Evolutionary conservation across 1,140 invertebrate species (phyloP), one percentile per base, ranked within the genome.

Genomic region (Apis mellifera): DNA sequence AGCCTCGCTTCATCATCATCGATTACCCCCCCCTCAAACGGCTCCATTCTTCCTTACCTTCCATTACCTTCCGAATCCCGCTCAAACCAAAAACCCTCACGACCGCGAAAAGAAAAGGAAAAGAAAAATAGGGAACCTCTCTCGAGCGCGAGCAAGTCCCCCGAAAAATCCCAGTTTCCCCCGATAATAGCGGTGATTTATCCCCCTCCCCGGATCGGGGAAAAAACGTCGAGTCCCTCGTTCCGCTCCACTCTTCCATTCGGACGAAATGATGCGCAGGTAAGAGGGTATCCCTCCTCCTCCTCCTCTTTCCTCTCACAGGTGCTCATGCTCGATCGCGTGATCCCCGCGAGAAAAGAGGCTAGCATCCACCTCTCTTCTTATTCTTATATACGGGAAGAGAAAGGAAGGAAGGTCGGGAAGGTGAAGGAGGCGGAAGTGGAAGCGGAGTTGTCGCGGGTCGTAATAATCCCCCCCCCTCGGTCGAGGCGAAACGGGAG

Each of bases 251-350:
- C 83, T 78, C 87, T 88, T 26, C 88, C 74, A 91, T 92, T 92
- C 85, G 88, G 87, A 91, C 83, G 91, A 93, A 92, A 92, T 90
- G 91, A 92, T 91, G 91, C 89, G 89, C 87, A 89, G 90, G 86
- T 92, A 92, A 92, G 89, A 90, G 91, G 86, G 82, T 83, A 73
- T 70, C 55, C 89, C 65, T 72, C 62, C 26, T 52, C 12, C 19
- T n/a, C n/a, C n/a, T n/a, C n/a, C n/a, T n/a, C n/a, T n/a, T n/a
- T n/a, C 21, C n/a, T 19, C 50, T 19, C 32, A 3, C 52, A n/a
- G 48, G 68, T n/a, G 42, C 68, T 32, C 32, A 32, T 32, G n/a
- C 23, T 70, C 48, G 48, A 52, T 70, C 68, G 68, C 52, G 13
- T 42, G n/a, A 23, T 26, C n/a, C 13, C 15, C 48, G 42, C 21